Conservation (phyloP, 53 echinoderm and acorn worm genomes). For the Glandiceps talaboti region DNA sequence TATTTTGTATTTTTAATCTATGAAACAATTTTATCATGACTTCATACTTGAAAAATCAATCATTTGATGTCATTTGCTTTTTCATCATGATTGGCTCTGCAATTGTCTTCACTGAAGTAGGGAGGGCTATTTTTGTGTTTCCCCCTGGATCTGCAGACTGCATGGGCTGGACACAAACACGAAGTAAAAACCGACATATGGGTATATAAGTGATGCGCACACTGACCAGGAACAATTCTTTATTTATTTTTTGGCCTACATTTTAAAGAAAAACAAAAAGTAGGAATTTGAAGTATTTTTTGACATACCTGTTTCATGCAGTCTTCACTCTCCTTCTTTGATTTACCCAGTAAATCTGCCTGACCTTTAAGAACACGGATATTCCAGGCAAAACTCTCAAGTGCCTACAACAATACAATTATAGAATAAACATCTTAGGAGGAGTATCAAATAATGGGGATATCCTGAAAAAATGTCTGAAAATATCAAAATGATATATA, state of each 20-base stretch:
- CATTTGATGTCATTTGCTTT: background rate
- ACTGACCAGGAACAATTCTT: too few relatives aligned
- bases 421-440: background rate
- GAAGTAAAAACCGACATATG: too few relatives aligned
- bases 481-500: slow-evolving; percentile 1
- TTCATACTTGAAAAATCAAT: too few relatives aligned
- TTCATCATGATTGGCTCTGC: too few relatives aligned
- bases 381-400: slow-evolving; percentile 96
- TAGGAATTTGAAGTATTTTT: background rate
- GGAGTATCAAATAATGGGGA: background rate
- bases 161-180: too few relatives aligned
- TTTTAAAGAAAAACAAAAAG: too few relatives aligned
- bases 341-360: slow-evolving; percentile 55
- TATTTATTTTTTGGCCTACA: background rate
- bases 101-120: too few relatives aligned
- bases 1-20: too few relatives aligned
- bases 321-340: slow-evolving; percentile 83
- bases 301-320: slow-evolving; percentile 92
- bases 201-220: too few relatives aligned
- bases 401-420: slow-evolving; percentile 29
- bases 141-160: too few relatives aligned
- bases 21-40: too few relatives aligned
- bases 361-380: slow-evolving; percentile 93
- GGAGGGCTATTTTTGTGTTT: too few relatives aligned
- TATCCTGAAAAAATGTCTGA: background rate